A percentile compares a stretch with the other conserved stretches of the same genome.
Conservation (phyloP, 2,113 vertebrate species). For the Prionailurus viverrinus region DNA sequence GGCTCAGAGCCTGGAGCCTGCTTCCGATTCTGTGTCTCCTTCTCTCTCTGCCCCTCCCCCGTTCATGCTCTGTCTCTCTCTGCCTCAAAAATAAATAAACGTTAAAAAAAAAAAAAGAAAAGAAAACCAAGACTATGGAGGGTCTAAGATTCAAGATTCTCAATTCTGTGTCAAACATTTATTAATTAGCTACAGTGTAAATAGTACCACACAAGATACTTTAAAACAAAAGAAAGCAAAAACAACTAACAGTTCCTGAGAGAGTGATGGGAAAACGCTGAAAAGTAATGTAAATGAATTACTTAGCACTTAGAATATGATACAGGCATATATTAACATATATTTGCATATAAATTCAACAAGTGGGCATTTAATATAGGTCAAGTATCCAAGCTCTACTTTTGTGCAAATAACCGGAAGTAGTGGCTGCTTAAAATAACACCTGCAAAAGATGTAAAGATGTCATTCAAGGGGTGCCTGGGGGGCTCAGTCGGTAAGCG, state of each 20-base stretch:
- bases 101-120: background rate
- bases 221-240: background rate
- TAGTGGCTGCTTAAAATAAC: background rate
- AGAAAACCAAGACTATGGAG: background rate
- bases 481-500: too few species aligned
- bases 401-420: background rate
- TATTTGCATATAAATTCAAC: background rate
- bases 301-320: background rate
- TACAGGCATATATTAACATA: background rate
- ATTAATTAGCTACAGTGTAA: background rate
- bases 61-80: too few species aligned
- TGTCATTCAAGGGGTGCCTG: background rate
- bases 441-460: background rate
- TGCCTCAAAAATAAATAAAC: too few species aligned
- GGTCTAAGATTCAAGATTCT: background rate
- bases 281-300: background rate
- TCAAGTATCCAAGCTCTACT: background rate
- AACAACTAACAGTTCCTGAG: background rate
- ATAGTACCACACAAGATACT: background rate
- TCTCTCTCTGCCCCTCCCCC: too few species aligned
- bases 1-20: too few species aligned
- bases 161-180: background rate
- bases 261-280: background rate
- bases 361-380: background rate
- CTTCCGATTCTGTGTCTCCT: too few species aligned